Evolutionary conservation across 2,113 vertebrate species (phyloP).

Genomic region (Tyto alba): DNA sequence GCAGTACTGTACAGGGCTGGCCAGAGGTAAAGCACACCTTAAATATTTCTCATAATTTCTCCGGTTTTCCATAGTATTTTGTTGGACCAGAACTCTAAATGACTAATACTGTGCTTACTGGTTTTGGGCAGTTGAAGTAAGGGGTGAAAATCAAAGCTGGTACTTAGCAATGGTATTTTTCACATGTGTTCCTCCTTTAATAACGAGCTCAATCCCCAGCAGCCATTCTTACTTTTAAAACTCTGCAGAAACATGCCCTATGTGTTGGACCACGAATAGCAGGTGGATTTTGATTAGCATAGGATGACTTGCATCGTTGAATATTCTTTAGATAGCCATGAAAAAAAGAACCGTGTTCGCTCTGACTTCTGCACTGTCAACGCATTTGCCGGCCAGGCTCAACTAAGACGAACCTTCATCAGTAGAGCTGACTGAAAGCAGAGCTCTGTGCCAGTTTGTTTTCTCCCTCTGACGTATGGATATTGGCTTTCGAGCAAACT

Average conservation of each 20-base stretch:
- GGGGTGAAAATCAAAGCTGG: not conserved
- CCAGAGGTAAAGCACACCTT: not conserved
- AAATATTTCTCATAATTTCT: not conserved
- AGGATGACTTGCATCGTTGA: not conserved
- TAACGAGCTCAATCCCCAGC: not conserved
- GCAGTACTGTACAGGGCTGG: not conserved
- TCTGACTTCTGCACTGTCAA: not conserved
- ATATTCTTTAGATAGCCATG: not conserved
- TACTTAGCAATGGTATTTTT: not conserved
- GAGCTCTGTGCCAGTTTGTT: not conserved
- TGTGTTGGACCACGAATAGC: not conserved
- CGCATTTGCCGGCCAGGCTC: not conserved
- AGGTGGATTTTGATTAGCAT: not conserved
- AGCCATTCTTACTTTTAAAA: not conserved
- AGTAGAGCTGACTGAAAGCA: not conserved
- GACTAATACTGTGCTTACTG: not conserved
- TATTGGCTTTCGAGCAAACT: not conserved
- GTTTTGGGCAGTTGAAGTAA: not conserved
- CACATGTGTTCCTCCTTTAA: not conserved
- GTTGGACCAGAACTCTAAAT: not conserved
- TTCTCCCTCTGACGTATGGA: fast-evolving
- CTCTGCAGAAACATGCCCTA: not conserved
- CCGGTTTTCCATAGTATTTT: not conserved
- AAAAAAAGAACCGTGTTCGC: not conserved
- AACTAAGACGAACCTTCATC: not conserved